Conservation (phyloP, 1,140 invertebrate genomes). For the Ceratina australensis region DNA sequence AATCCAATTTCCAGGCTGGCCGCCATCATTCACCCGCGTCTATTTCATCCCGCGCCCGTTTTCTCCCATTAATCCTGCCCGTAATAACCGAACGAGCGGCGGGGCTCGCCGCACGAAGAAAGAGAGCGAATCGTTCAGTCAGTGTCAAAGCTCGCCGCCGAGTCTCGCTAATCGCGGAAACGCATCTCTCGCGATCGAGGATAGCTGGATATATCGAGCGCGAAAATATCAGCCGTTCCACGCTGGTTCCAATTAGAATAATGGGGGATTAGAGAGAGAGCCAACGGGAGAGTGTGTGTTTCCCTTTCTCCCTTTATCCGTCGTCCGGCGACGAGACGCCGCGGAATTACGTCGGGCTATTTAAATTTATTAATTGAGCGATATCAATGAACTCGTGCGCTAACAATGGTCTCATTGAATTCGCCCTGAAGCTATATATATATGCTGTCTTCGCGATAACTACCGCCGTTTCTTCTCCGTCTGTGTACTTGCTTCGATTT, state of each 20-base stretch:
- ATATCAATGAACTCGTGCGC: slow-evolving; percentile 77
- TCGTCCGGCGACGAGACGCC: slow-evolving; percentile 55
- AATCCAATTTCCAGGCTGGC: neutral
- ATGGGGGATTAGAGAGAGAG: slow-evolving; percentile 31
- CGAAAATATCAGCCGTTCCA: slow-evolving; percentile 36
- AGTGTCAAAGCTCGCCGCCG: neutral
- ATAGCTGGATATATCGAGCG: slow-evolving; percentile 24
- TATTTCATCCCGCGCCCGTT: slow-evolving; percentile 9
- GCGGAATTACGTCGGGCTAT: slow-evolving; percentile 71
- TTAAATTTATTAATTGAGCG: slow-evolving; percentile 77
- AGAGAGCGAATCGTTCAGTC: slow-evolving; percentile 4
- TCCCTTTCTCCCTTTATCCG: neutral
- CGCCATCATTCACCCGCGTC: neutral
- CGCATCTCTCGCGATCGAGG: slow-evolving; percentile 14
- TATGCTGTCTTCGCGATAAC: slow-evolving; percentile 60
- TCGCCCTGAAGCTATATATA: slow-evolving; percentile 42
- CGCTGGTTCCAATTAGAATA: slow-evolving; percentile 50
- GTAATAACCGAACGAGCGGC: slow-evolving; percentile 12
- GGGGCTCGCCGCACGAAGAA: neutral
- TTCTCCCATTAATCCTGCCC: slow-evolving; percentile 25
- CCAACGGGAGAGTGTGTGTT: neutral
- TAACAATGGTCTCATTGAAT: slow-evolving; percentile 77
- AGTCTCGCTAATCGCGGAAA: slow-evolving; percentile 27
- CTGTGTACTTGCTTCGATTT: slow-evolving; percentile 33
- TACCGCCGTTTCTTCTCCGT: slow-evolving; percentile 12